Percentiles rank a stretch among this genome's conserved stretches.
These are phyloP conservation scores for Enteromius argenteus DNA, from an alignment of 2,797 vertebrate species.

Conservation along the genomic window DNA sequence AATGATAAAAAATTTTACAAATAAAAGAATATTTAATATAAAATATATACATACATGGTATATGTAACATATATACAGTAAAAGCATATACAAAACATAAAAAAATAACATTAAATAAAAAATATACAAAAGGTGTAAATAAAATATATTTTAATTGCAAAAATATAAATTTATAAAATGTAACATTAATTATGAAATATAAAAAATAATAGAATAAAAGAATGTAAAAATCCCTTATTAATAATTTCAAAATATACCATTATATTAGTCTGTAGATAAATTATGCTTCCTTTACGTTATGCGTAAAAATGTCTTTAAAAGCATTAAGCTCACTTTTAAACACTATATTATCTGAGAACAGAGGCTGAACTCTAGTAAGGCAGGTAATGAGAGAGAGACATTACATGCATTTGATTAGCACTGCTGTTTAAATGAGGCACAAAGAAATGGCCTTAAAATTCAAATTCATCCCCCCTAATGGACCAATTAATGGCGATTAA, in stretches of 20 bases:
- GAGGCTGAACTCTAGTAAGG: conserved; percentile 14
- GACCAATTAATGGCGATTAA: conserved; percentile 38
- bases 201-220: not conserved
- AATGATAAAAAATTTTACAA: not conserved
- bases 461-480: conserved; percentile 35
- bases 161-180: not conserved
- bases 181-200: not conserved
- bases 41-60: not conserved
- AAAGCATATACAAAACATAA: not conserved
- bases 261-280: not conserved
- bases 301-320: not conserved
- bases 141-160: not conserved
- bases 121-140: not conserved
- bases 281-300: too few relatives aligned
- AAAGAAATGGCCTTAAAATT: conserved; percentile 15
- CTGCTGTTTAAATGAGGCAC: conserved; percentile 10
- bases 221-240: not conserved
- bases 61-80: not conserved
- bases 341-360: conserved; percentile 5
- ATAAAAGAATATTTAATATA: not conserved
- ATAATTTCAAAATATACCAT: not conserved
- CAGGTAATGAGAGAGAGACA: not conserved
- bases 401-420: conserved; percentile 25
- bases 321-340: not conserved
- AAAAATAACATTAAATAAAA: not conserved